Percentiles rank a stretch among this genome's conserved stretches.
phyloP scores from a whole-genome alignment of 2,888 invertebrate genomes.

The Apotomis betuletana region DNA sequence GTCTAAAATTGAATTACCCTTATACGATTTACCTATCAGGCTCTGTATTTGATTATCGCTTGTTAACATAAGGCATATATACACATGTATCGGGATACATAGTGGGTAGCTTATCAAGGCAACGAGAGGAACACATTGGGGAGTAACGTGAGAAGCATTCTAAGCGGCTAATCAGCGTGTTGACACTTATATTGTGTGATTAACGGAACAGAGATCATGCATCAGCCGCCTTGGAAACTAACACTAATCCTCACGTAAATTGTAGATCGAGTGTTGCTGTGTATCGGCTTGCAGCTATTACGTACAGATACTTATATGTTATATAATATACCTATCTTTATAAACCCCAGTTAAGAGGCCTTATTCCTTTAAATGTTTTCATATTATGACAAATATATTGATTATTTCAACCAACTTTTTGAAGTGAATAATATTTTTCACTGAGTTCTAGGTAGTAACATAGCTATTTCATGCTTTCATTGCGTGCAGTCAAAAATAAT shows the following conservation, averaged over 20 bases:
- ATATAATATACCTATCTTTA: too few species aligned
- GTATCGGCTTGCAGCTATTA: background rate
- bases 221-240: background rate
- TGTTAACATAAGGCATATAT: conserved; percentile 25
- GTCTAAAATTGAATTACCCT: background rate
- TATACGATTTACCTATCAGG: background rate
- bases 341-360: too few species aligned
- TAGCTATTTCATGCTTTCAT: too few species aligned
- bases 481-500: too few species aligned
- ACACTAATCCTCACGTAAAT: background rate
- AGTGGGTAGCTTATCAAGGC: conserved; percentile 48
- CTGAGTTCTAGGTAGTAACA: too few species aligned
- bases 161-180: conserved; percentile 60
- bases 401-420: too few species aligned
- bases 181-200: conserved; percentile 54
- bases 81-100: conserved; percentile 11
- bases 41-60: conserved; percentile 29
- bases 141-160: conserved; percentile 48
- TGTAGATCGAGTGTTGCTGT: background rate
- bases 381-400: too few species aligned
- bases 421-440: too few species aligned
- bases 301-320: too few species aligned
- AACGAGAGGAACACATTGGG: conserved; percentile 46
- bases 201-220: conserved; percentile 43
- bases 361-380: too few species aligned